phyloP scores from a whole-genome alignment of 2,888 invertebrate species.

The Thereva unica region DNA sequence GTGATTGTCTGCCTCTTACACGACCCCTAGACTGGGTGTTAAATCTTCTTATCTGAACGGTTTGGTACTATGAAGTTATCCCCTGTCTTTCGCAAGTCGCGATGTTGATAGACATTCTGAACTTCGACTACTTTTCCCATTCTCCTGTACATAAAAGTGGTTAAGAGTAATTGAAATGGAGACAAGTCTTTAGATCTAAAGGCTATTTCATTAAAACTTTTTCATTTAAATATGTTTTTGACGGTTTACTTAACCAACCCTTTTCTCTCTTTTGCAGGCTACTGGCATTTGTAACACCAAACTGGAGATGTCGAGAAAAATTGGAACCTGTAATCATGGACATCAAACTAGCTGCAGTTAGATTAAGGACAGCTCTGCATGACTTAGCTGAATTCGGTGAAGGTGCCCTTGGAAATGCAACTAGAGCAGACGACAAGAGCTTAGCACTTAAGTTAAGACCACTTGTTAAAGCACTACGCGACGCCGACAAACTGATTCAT shows the following conservation, averaged over 20 bases:
- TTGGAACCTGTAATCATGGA: constrained; percentile 80
- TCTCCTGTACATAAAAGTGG: too few species aligned
- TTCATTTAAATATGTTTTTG: neutral
- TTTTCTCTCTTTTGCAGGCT: constrained; percentile 51
- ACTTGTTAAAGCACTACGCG: constrained; percentile 76
- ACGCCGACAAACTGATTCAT: constrained; percentile 78
- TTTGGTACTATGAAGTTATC: too few species aligned
- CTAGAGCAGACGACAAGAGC: constrained; percentile 79
- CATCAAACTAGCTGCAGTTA: constrained; percentile 77
- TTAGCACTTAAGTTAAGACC: constrained; percentile 75
- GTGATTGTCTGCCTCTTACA: too few species aligned
- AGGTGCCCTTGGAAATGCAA: constrained; percentile 85
- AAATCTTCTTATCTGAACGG: too few species aligned
- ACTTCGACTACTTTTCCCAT: too few species aligned
- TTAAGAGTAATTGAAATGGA: too few species aligned
- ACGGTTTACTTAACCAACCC: constrained; percentile 1
- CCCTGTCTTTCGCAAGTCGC: too few species aligned
- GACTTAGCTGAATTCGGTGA: constrained; percentile 89
- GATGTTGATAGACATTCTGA: too few species aligned
- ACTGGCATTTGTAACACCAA: constrained; percentile 75
- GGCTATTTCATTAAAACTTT: too few species aligned
- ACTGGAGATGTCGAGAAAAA: constrained; percentile 81
- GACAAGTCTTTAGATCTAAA: too few species aligned
- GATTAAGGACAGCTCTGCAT: constrained; percentile 78
- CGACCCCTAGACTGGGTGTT: too few species aligned